Percentiles rank a stretch among this genome's conserved stretches.
Conservation (phyloP, 2,888 invertebrate genomes). For the Emmelina monodactyla region DNA sequence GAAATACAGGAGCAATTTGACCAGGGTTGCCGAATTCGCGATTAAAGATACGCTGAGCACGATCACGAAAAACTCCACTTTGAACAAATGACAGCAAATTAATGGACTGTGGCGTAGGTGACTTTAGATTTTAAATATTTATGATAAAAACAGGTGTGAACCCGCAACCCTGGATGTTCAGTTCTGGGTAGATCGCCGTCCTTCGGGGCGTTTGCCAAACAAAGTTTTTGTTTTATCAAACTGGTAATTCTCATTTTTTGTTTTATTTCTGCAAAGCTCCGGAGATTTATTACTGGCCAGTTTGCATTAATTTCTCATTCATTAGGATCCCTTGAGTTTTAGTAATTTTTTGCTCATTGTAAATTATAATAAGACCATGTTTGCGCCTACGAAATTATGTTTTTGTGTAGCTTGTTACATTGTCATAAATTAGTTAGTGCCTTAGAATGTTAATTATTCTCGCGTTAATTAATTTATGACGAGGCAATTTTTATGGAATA, state of each 20-base stretch:
- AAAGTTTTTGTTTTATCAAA: slow-evolving; percentile 60
- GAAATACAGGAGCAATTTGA: slow-evolving; percentile 26
- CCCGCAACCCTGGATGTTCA: slow-evolving; percentile 9
- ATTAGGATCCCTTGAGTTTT: slow-evolving; percentile 49
- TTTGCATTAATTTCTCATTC: slow-evolving; percentile 62
- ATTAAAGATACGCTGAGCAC: too few species aligned
- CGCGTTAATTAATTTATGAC: slow-evolving; percentile 1
- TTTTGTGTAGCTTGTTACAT: slow-evolving; percentile 1
- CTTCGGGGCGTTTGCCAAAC: slow-evolving; percentile 47
- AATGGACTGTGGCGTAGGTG: too few species aligned
- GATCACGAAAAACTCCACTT: too few species aligned
- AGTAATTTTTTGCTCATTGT: slow-evolving; percentile 27
- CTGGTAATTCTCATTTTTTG: slow-evolving; percentile 60
- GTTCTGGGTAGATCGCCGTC: slow-evolving; percentile 22
- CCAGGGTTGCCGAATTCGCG: too few species aligned
- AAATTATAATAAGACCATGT: neutral
- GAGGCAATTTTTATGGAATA: neutral
- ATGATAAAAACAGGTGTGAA: too few species aligned
- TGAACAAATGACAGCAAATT: too few species aligned
- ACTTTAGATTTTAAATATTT: too few species aligned
- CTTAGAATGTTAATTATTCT: neutral
- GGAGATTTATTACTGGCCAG: slow-evolving; percentile 54
- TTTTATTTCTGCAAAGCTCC: slow-evolving; percentile 52
- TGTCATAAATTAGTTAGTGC: neutral
- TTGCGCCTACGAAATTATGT: slow-evolving; percentile 1